Base-by-base conservation (phyloP, 2,113 vertebrate genomes). In the Capreolus pygargus region DNA sequence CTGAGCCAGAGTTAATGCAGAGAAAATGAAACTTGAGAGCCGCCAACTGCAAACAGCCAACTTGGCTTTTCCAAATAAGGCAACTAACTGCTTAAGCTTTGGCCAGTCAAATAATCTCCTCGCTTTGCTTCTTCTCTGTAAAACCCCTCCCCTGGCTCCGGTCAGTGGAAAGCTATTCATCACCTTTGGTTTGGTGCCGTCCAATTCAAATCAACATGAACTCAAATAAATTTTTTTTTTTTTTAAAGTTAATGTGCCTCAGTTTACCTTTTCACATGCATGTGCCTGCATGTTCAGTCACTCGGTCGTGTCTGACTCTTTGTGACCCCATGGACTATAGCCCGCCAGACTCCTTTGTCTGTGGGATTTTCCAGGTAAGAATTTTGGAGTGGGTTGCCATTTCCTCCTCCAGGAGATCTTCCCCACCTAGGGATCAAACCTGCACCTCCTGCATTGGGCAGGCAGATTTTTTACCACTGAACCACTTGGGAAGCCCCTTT, bases 381-480 rank as follows among this genome's bases (percentile, higher is more conserved):
- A 43, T 76, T 43, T 39, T 76, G 23, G 36, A 76, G 23, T 76
- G 70, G 12, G 39, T 76, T 76, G 39, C 39, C 39, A 43, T 39
- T 74, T 43, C 23, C 39, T 76, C 39, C 39, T 76, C 12, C 39
- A 76, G 39, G 70, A 27, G 70, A 43, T 43, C 36, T 43, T 76
- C 39, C 70, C 3, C 0, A 76, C 39, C 70, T 39, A 76, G 21
- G 70, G 39, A 76, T 43, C 39, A 15, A 76, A 27, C 70, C 70
- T 0, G 0, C 6, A 0, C 43, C 39, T 76, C 39, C 70, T 43
- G 6, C 70, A 43, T 43, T 76, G 39, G 23, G 23, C 39, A 43
- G 39, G 39, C 2, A 1, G 70, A 43, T 43, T 43, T 43, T 76
- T 76, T 43, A 76, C 70, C 70, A 27, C 39, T 76, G 70, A 43